phyloP scores from a whole-genome alignment of 2,797 vertebrate genomes.

The Pseudopleuronectes americanus region DNA sequence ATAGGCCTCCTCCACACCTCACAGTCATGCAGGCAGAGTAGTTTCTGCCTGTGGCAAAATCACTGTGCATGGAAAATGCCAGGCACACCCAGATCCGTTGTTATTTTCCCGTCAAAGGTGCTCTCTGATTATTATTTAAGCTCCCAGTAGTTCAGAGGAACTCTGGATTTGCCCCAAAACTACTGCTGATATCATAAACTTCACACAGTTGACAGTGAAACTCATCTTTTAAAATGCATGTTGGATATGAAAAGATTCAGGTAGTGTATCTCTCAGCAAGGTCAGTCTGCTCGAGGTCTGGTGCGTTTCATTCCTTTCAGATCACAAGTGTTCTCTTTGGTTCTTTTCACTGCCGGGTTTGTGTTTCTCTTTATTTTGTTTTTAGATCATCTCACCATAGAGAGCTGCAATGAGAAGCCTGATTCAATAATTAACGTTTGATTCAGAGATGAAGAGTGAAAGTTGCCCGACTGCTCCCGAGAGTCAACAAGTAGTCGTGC shows the following conservation, averaged over 20 bases:
- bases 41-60: conserved; percentile 50
- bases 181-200: not conserved
- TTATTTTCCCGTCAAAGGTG: conserved; percentile 55
- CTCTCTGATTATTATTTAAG: not conserved
- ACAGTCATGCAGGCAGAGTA: conserved; percentile 55
- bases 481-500: not conserved
- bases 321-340: not conserved
- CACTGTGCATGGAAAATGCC: conserved; percentile 48
- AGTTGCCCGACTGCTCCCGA: conserved; percentile 1
- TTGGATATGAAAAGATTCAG: not conserved
- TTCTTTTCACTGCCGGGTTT: not conserved
- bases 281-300: not conserved
- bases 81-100: conserved; percentile 65
- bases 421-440: not conserved
- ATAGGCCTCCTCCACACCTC: conserved; percentile 41
- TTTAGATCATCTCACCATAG: not conserved
- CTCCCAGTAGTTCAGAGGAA: not conserved
- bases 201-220: not conserved
- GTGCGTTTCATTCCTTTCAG: not conserved
- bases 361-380: not conserved
- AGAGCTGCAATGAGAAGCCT: not conserved
- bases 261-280: not conserved
- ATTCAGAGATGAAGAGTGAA: not conserved
- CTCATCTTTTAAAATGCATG: not conserved
- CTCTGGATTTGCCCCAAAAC: not conserved